Base-by-base conservation (phyloP, 2,888 invertebrate species). In the Thymelicus lineola region DNA sequence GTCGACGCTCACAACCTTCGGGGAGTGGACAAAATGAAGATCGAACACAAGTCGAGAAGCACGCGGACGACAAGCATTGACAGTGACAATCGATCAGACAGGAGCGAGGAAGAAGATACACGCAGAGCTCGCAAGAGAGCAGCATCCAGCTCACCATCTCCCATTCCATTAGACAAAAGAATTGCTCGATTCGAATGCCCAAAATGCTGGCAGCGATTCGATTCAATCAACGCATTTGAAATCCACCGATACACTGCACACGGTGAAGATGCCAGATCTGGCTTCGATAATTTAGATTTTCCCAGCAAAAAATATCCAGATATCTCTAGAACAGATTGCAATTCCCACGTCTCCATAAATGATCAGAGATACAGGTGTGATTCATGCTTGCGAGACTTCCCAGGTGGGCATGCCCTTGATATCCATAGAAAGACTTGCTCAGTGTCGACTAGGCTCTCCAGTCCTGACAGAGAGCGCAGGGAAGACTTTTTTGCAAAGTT, bases 401-500 rank as follows among this genome's bases (percentile, higher is more conserved):
- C 96, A 0, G 96, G 96, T 77, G 93, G 89, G 75, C 96, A 94
- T 78, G 95, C 96, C 0, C 87, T 96, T 71, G 95, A 96, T 68
- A 95, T 96, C 45, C 97, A 97, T 80, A 95, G 95, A 73, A 94
- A 94, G 72, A 79, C 89, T 1, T 94, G 94, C 76, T 77, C 85
- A 55, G 85, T 86, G 1, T 77, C 90, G 6, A 89, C 90, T 53
- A 86, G 91, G 61, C 82, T 89, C 28, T 83, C 85, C 1, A 90
- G 88, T 36, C 95, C 95, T 20, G 95, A 95, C 65, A 94, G 95
- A 69, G 95, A 95, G 35, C 93, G 94, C 60, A 94, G 97, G 50
- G 96, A 96, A 71, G 96, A 97, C 77, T 98, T 98, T 85, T 96
- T 98, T 81, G 96, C 97, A 0, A 95, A 97, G 73, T 90, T 98